Conservation (phyloP, 1,140 invertebrate genomes). For the Tribolium castaneum region DNA sequence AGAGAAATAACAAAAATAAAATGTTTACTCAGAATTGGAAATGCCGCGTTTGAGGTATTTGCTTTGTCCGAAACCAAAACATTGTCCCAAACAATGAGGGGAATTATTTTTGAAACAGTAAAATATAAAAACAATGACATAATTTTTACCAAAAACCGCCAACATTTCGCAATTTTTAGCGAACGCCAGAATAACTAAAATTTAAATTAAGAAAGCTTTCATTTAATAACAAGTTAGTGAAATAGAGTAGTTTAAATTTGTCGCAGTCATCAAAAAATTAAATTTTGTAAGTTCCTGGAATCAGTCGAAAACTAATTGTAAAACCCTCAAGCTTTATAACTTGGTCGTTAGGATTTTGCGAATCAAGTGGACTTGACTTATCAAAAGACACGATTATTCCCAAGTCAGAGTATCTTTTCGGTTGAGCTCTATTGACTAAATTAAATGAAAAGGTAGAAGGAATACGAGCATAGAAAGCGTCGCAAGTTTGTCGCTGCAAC, state of each 20-base stretch:
- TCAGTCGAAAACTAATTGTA: slow-evolving; percentile 1
- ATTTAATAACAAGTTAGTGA: neutral
- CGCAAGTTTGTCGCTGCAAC: neutral
- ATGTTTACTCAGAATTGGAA: neutral
- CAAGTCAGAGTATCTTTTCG: too few species aligned
- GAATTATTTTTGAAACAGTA: too few species aligned
- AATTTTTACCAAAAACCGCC: too few species aligned
- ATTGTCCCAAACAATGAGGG: neutral
- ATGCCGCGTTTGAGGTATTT: neutral
- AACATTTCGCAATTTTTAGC: too few species aligned
- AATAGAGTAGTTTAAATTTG: neutral
- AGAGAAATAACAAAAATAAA: neutral
- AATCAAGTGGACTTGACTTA: neutral
- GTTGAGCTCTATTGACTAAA: too few species aligned
- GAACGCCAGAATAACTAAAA: too few species aligned
- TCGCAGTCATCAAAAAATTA: neutral
- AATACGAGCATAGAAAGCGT: too few species aligned
- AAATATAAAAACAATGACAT: too few species aligned
- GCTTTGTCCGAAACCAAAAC: neutral
- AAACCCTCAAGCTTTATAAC: neutral
- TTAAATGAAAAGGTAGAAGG: too few species aligned
- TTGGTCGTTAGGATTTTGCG: neutral
- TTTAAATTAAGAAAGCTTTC: too few species aligned
- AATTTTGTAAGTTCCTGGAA: neutral
- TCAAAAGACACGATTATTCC: neutral